Evolutionary conservation across 2,113 vertebrate species (phyloP).

Genomic region (Ciconia maguari): DNA sequence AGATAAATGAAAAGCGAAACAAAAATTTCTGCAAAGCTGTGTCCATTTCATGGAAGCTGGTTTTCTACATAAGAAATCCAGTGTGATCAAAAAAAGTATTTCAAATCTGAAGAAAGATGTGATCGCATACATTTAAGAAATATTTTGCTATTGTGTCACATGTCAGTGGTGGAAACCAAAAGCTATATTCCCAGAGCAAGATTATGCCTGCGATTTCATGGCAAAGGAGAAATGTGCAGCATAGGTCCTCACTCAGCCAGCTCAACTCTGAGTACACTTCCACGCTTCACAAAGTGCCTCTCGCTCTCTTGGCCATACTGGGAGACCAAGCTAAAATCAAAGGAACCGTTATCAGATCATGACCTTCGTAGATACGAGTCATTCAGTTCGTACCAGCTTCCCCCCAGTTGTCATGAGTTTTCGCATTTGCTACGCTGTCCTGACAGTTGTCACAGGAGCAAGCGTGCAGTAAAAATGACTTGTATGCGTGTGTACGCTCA

Average conservation of each 20-base stretch:
- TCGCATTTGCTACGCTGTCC: not conserved
- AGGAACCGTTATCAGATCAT: not conserved
- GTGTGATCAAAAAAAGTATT: not conserved
- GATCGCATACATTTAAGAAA: not conserved
- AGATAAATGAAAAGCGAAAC: not conserved
- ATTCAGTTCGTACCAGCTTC: not conserved
- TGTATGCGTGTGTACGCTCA: not conserved
- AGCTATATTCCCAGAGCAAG: not conserved
- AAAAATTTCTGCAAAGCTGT: not conserved
- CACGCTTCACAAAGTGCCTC: not conserved
- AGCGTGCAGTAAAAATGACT: not conserved
- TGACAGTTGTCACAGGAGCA: not conserved
- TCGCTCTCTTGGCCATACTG: accelerated
- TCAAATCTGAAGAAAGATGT: not conserved
- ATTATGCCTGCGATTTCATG: not conserved
- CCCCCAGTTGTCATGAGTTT: not conserved
- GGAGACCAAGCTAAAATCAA: not conserved
- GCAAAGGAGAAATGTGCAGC: not conserved
- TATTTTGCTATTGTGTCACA: not conserved
- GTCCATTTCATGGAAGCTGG: not conserved
- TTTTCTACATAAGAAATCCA: not conserved
- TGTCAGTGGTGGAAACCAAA: not conserved
- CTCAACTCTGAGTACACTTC: not conserved
- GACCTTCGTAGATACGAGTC: not conserved
- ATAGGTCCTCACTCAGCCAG: not conserved